phyloP scores from a whole-genome alignment of 2,113 vertebrate genomes.

The Burhinus oedicnemus region DNA sequence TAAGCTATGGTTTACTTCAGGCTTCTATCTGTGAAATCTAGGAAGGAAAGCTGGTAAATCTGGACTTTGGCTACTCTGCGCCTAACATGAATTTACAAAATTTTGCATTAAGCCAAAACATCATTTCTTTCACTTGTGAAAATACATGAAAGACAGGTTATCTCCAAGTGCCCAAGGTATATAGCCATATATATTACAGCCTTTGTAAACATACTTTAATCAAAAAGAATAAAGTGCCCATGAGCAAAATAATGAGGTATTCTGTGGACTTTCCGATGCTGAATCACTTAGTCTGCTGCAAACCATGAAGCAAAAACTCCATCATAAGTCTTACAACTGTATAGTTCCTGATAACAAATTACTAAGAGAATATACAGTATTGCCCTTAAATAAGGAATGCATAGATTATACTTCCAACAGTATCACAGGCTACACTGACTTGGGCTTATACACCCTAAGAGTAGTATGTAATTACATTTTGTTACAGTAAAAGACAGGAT shows the following conservation, averaged over 20 bases:
- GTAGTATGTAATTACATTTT: not conserved
- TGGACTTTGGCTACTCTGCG: not conserved
- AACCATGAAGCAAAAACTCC: not conserved
- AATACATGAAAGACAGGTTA: not conserved
- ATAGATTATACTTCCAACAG: not conserved
- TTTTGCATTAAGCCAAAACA: not conserved
- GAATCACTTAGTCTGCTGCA: not conserved
- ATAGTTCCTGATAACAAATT: not conserved
- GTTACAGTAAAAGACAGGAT: not conserved
- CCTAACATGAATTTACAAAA: not conserved
- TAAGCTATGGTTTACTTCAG: not conserved
- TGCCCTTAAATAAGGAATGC: not conserved
- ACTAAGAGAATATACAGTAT: not conserved
- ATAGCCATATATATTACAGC: too few relatives aligned
- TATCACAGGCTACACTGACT: not conserved
- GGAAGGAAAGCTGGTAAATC: not conserved
- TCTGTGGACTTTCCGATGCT: not conserved
- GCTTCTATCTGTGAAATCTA: not conserved
- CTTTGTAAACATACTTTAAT: not conserved
- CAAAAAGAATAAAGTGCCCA: not conserved
- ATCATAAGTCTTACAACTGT: not conserved
- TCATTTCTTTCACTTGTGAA: not conserved
- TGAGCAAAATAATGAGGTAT: not conserved
- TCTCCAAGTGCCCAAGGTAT: not conserved
- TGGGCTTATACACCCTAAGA: not conserved